Percentiles rank a stretch among this genome's conserved stretches.
Evolutionary conservation across 2,797 vertebrate species (phyloP).

Genomic region (Crenuchus spilurus): DNA sequence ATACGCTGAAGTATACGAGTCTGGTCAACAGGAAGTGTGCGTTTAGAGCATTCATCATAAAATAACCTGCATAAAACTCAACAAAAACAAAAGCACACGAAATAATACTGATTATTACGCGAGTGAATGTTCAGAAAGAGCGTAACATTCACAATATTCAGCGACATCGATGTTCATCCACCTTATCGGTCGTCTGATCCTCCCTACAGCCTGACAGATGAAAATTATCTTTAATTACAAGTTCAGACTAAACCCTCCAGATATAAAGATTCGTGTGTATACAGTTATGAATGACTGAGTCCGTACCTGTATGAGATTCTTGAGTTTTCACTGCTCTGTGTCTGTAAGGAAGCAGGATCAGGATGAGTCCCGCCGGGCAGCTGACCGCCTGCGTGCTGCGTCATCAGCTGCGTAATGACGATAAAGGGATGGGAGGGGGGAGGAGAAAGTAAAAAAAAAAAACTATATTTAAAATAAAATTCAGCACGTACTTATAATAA

Average conservation of each 20-base stretch:
- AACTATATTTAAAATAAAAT: no score
- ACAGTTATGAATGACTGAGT: not conserved
- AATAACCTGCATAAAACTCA: conserved; percentile 28
- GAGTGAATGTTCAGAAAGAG: not conserved
- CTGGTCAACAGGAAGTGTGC: not conserved
- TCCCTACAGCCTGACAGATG: no score
- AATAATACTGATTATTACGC: conserved; percentile 1
- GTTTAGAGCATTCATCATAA: conserved; percentile 15
- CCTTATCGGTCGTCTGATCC: no score
- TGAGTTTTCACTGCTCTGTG: not conserved
- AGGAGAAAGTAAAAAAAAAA: no score
- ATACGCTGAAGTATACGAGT: not conserved
- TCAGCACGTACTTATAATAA: no score
- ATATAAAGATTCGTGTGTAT: no score
- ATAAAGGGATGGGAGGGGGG: no score
- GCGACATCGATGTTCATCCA: not conserved
- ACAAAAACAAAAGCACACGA: conserved; percentile 2
- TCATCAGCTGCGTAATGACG: not conserved
- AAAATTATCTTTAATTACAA: no score
- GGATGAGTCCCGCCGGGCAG: not conserved
- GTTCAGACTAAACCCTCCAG: not conserved
- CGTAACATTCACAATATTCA: not conserved
- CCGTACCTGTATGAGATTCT: not conserved
- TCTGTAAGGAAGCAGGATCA: not conserved
- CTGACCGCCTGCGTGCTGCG: conserved; percentile 5